These are phyloP conservation scores for Casuarius casuarius DNA, from an alignment of 2,113 vertebrate genomes.

Conservation along the genomic window DNA sequence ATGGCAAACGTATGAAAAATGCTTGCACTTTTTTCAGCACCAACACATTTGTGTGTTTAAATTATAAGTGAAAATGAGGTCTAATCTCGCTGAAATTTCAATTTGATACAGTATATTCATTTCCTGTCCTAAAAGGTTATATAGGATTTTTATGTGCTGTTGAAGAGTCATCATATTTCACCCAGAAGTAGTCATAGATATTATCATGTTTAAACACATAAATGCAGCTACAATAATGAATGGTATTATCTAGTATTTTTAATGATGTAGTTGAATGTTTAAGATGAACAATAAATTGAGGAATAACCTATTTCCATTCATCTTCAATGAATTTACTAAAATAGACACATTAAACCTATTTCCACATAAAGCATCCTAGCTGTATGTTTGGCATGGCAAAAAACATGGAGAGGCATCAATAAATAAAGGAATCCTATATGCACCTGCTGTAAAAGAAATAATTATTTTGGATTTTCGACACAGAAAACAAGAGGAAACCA, in stretches of 20 bases:
- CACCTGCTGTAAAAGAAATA: not conserved
- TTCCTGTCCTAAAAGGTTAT: slow-evolving; percentile 26
- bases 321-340: not conserved
- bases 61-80: not conserved
- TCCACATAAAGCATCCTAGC: not conserved
- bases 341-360: not conserved
- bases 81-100: slow-evolving; percentile 46
- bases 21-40: not conserved
- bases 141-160: not conserved
- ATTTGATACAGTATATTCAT: not conserved
- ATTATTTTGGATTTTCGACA: not conserved
- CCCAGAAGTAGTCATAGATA: not conserved
- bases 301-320: not conserved
- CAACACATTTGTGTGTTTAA: slow-evolving; percentile 19
- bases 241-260: not conserved
- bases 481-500: too few relatives aligned
- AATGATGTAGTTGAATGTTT: not conserved
- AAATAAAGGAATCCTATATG: not conserved
- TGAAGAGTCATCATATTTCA: not conserved
- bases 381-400: not conserved
- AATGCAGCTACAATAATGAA: not conserved
- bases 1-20: not conserved
- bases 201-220: not conserved
- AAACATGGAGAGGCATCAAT: not conserved
- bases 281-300: not conserved